Evolutionary conservation across 2,888 invertebrate species (phyloP), one percentile per base, ranked within the genome.

Genomic region (Leptopterna dolabrata): DNA sequence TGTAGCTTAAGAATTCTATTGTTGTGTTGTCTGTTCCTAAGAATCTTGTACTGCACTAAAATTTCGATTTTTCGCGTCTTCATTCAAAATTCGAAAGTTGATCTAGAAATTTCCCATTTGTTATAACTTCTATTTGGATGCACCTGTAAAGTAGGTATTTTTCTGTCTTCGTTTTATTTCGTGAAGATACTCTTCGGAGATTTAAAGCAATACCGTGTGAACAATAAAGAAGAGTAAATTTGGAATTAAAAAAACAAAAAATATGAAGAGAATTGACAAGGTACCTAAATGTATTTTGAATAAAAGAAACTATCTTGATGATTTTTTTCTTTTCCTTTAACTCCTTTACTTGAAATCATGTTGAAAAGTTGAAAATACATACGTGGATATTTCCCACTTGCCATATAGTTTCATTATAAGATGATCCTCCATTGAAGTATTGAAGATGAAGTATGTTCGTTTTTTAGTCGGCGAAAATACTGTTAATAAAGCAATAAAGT

Each of bases 151-250:
- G 24, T 63, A 24, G 24, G 24, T 63, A 24, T 63, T 27, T 24
- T 63, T 27, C 63, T 63, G 19, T 19, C 27, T 11, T 63, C 7
- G 11, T 19, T 63, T 63, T 63, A 63, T 0, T 63, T 63, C 24
- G 63, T 19, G 63, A 63, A 63, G 24, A 63, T 24, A 63, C 63
- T 63, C 63, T 63, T 63, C 63, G 63, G 63, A 63, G 63, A 24
- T 73, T n/a, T 41, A 41, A 73, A 73, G 73, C 73, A 73, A 73
- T 73, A 73, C 73, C 30, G 36, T 73, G 73, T 73, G 73, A 41
- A 73, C 73, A 36, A 73, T 73, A 36, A 36, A 41, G 73, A 41
- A 36, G 73, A 63, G 24, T 63, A 63, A 24, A 63, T 11, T 63
- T 24, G 13, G 36, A 73, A 13, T 36, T 0, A n/a, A n/a, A n/a